phyloP scores from a whole-genome alignment of 2,888 invertebrate species.

The Andrena marginata region DNA sequence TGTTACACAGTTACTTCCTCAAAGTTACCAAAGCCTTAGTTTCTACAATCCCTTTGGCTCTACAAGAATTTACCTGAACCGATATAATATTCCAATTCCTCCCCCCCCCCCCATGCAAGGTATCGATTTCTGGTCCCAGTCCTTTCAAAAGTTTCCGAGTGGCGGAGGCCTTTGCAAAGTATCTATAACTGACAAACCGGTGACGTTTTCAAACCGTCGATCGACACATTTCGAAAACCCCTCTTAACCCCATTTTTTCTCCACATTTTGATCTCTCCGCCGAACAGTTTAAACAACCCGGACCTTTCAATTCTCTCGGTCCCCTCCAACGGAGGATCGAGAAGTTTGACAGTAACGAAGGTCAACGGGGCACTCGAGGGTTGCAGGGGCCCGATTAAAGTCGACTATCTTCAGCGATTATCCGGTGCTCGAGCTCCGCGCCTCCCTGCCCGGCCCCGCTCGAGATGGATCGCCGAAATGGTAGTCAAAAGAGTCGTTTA shows the following conservation, averaged over 20 bases:
- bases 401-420: constrained; percentile 31
- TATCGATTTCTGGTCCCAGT: no score
- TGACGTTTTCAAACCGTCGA: no score
- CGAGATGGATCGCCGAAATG: constrained; percentile 7
- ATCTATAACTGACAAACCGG: no score
- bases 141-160: no score
- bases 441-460: neutral
- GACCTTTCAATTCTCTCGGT: no score
- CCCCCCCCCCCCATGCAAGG: no score
- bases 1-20: no score
- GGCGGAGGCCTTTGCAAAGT: no score
- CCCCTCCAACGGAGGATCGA: neutral
- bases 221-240: neutral
- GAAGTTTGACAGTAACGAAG: constrained; percentile 47
- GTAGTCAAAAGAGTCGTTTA: constrained; percentile 33
- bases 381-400: constrained; percentile 14
- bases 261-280: neutral
- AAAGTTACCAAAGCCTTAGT: no score
- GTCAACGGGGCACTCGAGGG: constrained; percentile 9
- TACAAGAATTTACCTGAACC: no score
- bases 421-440: neutral
- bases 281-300: neutral
- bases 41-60: no score
- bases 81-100: no score
- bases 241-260: neutral